A percentile compares a stretch with the other conserved stretches of the same genome.
These are phyloP conservation scores for Cyprinodon variegatus DNA, from an alignment of 2,113 vertebrate species.

Conservation along the genomic window DNA sequence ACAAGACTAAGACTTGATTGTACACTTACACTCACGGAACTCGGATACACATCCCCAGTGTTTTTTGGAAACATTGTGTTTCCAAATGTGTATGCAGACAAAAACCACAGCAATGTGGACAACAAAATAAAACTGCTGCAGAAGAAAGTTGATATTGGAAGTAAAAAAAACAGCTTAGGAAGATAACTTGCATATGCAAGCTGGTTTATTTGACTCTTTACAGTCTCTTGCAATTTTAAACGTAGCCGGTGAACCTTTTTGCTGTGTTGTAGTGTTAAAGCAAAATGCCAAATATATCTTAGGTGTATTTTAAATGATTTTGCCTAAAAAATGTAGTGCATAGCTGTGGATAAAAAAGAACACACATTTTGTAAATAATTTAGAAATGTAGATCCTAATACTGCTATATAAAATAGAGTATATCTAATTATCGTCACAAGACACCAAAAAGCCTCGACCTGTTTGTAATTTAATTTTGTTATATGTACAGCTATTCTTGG, in stretches of 20 bases:
- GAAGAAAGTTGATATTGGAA: neutral
- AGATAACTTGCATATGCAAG: neutral
- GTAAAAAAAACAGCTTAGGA: neutral
- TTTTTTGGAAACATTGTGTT: slow-evolving; percentile 2
- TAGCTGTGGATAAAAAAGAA: neutral
- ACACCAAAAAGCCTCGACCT: too few relatives aligned
- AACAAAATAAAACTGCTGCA: slow-evolving; percentile 19
- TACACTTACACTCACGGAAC: slow-evolving; percentile 1
- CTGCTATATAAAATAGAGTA: too few relatives aligned
- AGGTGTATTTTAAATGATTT: neutral
- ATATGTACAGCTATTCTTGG: too few relatives aligned
- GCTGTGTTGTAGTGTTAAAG: neutral
- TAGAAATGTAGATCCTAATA: neutral
- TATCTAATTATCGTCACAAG: too few relatives aligned
- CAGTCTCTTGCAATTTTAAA: neutral
- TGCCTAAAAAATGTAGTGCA: neutral
- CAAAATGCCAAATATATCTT: neutral
- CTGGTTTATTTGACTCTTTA: slow-evolving; percentile 3
- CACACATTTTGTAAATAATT: neutral
- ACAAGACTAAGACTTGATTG: slow-evolving; percentile 39
- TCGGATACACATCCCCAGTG: slow-evolving; percentile 20
- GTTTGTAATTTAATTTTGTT: too few relatives aligned
- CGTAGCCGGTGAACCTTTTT: neutral
- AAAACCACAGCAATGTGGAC: slow-evolving; percentile 4
- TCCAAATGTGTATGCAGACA: slow-evolving; percentile 19